phyloP scores from a whole-genome alignment of 2,113 vertebrate genomes.

The Choloepus hoffmanni region DNA sequence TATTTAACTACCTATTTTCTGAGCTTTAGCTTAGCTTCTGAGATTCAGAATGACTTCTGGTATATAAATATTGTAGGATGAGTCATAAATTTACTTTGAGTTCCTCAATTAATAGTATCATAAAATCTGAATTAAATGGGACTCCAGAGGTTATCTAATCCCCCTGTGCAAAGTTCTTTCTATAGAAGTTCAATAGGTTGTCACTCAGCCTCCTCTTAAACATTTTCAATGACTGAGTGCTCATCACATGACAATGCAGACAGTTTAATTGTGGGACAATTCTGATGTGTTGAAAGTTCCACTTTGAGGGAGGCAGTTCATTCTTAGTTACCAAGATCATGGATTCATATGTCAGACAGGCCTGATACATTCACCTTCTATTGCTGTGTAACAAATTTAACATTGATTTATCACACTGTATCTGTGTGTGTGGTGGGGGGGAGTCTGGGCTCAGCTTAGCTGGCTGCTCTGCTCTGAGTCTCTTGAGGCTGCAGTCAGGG shows the following conservation, averaged over 20 bases:
- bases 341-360: not conserved
- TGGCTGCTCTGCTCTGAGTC: not conserved
- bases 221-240: not conserved
- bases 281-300: fast-evolving
- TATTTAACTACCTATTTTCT: not conserved
- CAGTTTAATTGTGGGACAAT: fast-evolving
- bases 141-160: not conserved
- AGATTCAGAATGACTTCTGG: not conserved
- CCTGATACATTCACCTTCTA: fast-evolving
- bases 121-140: not conserved
- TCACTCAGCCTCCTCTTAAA: not conserved
- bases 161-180: not conserved
- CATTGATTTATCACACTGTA: fast-evolving
- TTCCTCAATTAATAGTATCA: not conserved
- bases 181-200: fast-evolving
- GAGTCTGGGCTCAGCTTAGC: no score
- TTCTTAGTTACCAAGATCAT: fast-evolving
- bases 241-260: not conserved
- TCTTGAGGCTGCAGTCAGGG: not conserved
- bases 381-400: fast-evolving
- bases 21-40: not conserved
- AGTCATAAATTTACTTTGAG: not conserved
- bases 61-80: not conserved
- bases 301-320: not conserved
- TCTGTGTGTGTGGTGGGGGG: not conserved